Base-by-base conservation (phyloP, 2,888 invertebrate species). In the Fissipunctia ypsillon region DNA sequence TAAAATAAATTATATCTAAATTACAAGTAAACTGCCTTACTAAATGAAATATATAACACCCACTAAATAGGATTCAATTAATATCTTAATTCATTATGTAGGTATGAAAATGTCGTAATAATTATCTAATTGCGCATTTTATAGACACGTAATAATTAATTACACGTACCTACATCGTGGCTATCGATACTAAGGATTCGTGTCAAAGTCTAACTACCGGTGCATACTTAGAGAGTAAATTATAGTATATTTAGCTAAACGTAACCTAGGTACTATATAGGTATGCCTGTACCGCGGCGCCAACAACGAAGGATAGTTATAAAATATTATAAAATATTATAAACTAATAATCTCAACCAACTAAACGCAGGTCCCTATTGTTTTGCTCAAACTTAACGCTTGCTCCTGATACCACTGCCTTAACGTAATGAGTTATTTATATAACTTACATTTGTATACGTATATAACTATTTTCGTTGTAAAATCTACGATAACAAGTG, bases 401-500 rank as follows among this genome's bases (percentile, higher is more conserved):
- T 79, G 75, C 79, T 80, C 76, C 81, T 79, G 83, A 72, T 69
- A 76, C 74, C 78, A 79, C 79, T 70, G 80, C 83, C 88, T 85
- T 90, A 90, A 88, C 73, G 61, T 86, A 88, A 85, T 86, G 81
- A 87, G 84, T 84, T 78, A 83, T 87, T 85, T 80, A n/a, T n/a
- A n/a, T n/a, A 87, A 87, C 86, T 89, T 92, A 91, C 87, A 87
- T 87, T 89, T 89, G 88, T 92, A 93, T 89, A 85, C 86, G 90
- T 92, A 88, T 89, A 92, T 92, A 92, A 87, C 91, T 93, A 93
- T 91, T 92, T 95, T 95, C 95, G 95, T 95, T 95, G 95, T 95
- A 95, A 94, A 94, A 94, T 94, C 94, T 94, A 94, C 93, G 84
- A 90, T 94, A 94, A 95, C 94, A 93, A 94, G 90, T 93, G 91